Base-by-base conservation (phyloP, 2,888 invertebrate species). In the Drosophila mettleri region DNA sequence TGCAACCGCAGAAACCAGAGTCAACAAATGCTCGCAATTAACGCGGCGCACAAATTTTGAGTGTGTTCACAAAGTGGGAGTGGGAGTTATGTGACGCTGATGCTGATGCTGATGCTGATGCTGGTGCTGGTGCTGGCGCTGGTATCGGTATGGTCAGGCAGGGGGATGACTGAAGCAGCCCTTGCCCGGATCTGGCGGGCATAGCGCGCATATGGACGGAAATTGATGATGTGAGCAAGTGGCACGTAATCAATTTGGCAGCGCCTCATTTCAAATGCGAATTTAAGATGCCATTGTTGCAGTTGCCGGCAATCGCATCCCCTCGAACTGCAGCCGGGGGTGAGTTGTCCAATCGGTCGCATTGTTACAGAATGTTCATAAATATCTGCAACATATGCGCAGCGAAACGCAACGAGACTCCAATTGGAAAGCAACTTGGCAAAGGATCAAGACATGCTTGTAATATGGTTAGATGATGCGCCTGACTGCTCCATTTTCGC, bases 221-320 rank as follows among this genome's bases (percentile, higher is more conserved):
- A 86, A 85, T 80, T 88, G 88, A 88, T 88, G 84, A 88, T 78
- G 84, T 75, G 78, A 86, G 71, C 84, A 86, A 84, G 88, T 85
- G 88, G 70, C 76, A 86, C 86, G 78, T 86, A 85, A 85, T 85
- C 86, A 85, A 88, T 88, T 85, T 88, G 84, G 61, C 78, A 58
- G 63, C 46, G 72, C 67, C 70, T 83, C 78, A 78, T 78, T 86
- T 76, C 69, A 63, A 86, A 85, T 86, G 86, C 81, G 86, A 85
- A 88, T 86, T 85, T 88, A 85, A 85, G 88, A 76, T 78, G 81
- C 73, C 63, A 86, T 88, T 88, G 84, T 84, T 86, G 69, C 70
- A 57, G 39, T 53, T 22, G 49, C 33, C 46, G 18, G 29, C 27
- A 49, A 10, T 14, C 49, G 64, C 55, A 41, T 31, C 41, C 62